Conservation (phyloP, 1,140 invertebrate species). For the Phenacoccus solenopsis region DNA sequence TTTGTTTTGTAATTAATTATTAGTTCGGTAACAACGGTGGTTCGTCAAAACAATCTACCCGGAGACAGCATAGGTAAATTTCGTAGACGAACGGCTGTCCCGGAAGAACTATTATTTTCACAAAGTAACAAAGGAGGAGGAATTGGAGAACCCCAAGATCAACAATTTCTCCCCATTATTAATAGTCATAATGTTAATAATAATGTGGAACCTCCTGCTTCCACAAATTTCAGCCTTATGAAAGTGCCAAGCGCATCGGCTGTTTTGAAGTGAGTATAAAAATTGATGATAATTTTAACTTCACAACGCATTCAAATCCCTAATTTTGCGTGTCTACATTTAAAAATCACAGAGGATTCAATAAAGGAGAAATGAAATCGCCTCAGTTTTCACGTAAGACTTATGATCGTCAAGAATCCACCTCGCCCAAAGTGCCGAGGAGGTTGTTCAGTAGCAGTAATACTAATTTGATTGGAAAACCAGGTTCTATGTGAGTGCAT, state of each 20-base stretch:
- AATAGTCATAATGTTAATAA: slow-evolving; percentile 11
- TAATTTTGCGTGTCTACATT: not conserved
- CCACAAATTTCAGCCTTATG: slow-evolving; percentile 1
- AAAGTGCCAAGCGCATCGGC: slow-evolving; percentile 10
- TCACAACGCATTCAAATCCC: too few relatives aligned
- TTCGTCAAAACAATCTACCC: not conserved
- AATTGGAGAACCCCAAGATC: not conserved
- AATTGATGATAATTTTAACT: too few relatives aligned
- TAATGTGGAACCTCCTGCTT: not conserved
- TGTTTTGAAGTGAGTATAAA: slow-evolving; percentile 13
- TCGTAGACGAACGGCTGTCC: slow-evolving; percentile 3
- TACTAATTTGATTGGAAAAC: slow-evolving; percentile 24
- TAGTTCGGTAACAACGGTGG: not conserved
- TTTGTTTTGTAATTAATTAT: too few relatives aligned
- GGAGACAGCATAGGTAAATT: not conserved
- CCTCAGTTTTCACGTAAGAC: slow-evolving; percentile 23
- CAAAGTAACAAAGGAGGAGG: not conserved
- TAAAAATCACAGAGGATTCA: slow-evolving; percentile 1
- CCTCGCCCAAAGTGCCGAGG: slow-evolving; percentile 27
- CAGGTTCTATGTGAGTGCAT: slow-evolving; percentile 33
- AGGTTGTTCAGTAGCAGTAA: slow-evolving; percentile 24
- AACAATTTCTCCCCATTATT: slow-evolving; percentile 5
- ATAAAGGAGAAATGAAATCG: not conserved
- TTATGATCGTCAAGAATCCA: slow-evolving; percentile 30
- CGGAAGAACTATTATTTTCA: slow-evolving; percentile 11